A percentile compares a stretch with the other conserved stretches of the same genome.
Conservation (phyloP, 2,113 vertebrate species). For the zebrafish (Danio rerio) region DNA sequence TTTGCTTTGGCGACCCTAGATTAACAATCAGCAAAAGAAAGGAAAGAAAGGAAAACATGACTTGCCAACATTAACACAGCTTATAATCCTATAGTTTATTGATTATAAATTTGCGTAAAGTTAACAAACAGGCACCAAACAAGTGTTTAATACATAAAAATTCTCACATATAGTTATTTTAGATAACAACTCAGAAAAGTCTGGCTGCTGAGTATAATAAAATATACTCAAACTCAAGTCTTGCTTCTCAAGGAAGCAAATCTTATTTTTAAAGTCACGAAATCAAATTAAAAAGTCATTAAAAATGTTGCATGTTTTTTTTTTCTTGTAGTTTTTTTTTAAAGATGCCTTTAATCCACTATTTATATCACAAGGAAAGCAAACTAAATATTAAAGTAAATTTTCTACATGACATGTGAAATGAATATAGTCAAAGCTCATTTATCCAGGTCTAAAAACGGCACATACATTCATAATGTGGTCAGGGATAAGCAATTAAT, state of each 20-base stretch:
- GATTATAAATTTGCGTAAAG: too few species aligned
- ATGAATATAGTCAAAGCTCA: neutral
- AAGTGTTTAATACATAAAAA: too few species aligned
- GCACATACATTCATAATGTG: neutral
- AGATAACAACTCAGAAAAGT: neutral
- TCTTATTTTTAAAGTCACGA: neutral
- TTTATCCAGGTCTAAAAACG: neutral
- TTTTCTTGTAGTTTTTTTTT: neutral
- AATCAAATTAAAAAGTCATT: neutral
- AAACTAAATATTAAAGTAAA: neutral
- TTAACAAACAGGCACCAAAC: too few species aligned
- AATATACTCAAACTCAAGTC: too few species aligned
- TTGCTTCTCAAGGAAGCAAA: neutral
- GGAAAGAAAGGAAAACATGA: too few species aligned
- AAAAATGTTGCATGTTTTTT: neutral
- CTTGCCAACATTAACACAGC: too few species aligned
- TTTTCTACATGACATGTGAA: neutral
- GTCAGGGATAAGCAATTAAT: neutral
- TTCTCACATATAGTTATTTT: neutral
- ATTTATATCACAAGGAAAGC: neutral
- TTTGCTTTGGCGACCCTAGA: too few species aligned
- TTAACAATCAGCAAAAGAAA: too few species aligned
- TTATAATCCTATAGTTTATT: too few species aligned
- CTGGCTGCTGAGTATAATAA: too few species aligned
- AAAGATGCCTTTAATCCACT: neutral